These are phyloP conservation scores for Cerastis rubricosa DNA, from an alignment of 2,888 invertebrate genomes.

Conservation along the genomic window DNA sequence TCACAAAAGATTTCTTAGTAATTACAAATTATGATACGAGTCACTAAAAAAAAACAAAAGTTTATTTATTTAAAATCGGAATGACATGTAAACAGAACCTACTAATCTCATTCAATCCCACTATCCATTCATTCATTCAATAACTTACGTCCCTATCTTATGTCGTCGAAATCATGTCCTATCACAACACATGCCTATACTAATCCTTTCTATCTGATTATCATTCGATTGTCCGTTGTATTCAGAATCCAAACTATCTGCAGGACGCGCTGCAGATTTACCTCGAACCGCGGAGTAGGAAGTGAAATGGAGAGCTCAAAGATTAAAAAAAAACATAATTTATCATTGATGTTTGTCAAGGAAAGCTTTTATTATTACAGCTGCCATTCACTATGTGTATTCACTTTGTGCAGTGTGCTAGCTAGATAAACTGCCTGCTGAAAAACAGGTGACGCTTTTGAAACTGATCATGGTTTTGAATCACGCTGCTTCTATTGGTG, in stretches of 20 bases:
- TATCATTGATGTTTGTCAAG: not conserved
- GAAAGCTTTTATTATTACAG: not conserved
- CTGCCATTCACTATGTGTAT: not conserved
- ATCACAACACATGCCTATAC: slow-evolving; percentile 40
- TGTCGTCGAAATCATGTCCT: slow-evolving; percentile 3
- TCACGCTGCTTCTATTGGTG: too few species aligned
- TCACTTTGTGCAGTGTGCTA: not conserved
- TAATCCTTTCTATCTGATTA: slow-evolving; percentile 55
- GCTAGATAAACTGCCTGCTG: not conserved
- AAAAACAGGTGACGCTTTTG: not conserved
- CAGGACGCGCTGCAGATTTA: slow-evolving; percentile 40
- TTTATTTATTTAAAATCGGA: slow-evolving; percentile 5
- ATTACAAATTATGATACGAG: not conserved
- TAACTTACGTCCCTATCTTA: not conserved
- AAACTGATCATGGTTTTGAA: not conserved
- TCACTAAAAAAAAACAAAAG: not conserved
- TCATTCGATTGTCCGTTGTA: slow-evolving; percentile 52
- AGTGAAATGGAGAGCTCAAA: slow-evolving; percentile 13
- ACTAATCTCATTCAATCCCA: slow-evolving; percentile 10
- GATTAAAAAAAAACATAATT: not conserved
- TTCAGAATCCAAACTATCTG: slow-evolving; percentile 60
- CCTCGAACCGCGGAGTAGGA: slow-evolving; percentile 5
- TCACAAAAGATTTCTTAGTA: not conserved
- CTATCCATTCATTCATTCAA: slow-evolving; percentile 2
- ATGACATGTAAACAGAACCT: not conserved